Conservation (phyloP, 1,140 invertebrate species). For the Zophobas morio region DNA sequence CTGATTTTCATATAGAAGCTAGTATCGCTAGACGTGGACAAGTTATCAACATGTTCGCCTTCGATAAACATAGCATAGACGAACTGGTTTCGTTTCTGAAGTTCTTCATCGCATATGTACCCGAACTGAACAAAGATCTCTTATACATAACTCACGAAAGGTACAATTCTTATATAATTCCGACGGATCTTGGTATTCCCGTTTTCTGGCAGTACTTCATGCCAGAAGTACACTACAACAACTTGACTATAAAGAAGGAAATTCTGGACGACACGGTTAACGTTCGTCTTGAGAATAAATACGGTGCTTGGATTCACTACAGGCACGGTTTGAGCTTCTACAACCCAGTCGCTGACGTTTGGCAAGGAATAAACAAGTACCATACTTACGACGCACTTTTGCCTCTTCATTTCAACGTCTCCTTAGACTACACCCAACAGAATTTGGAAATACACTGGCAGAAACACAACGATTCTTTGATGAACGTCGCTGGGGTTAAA, state of each 20-base stretch:
- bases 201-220: conserved; percentile 61
- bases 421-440: conserved; percentile 57
- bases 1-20: background rate
- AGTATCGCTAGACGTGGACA: background rate
- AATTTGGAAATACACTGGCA: conserved; percentile 61
- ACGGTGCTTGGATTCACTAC: conserved; percentile 41
- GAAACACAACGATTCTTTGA: conserved; percentile 58
- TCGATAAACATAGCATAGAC: background rate
- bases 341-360: conserved; percentile 57
- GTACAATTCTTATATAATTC: conserved; percentile 48
- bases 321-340: conserved; percentile 53
- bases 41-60: background rate
- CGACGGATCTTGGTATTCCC: conserved; percentile 68
- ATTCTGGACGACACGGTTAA: conserved; percentile 62
- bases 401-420: conserved; percentile 62
- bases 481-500: conserved; percentile 60
- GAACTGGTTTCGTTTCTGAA: background rate
- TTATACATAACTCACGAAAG: background rate
- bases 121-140: background rate
- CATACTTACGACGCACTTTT: conserved; percentile 58
- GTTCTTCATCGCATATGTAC: background rate
- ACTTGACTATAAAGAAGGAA: conserved; percentile 45
- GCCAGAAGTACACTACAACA: conserved; percentile 59
- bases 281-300: conserved; percentile 46
- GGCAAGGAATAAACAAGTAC: conserved; percentile 61